These are phyloP conservation scores for Graptemys geographica DNA, from an alignment of 2,797 vertebrate species.

Conservation along the genomic window DNA sequence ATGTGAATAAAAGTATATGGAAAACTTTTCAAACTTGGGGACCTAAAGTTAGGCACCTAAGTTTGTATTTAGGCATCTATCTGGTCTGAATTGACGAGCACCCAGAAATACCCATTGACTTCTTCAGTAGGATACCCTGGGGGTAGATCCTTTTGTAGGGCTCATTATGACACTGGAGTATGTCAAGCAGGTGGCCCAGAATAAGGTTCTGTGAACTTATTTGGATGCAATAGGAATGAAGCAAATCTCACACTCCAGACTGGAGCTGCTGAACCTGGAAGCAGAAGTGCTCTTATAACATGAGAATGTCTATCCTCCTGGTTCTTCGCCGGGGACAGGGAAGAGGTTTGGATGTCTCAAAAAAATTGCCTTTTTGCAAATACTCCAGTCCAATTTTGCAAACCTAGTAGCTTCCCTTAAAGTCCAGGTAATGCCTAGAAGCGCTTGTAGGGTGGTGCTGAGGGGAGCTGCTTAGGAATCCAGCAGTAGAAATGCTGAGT, in stretches of 20 bases:
- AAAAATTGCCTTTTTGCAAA: neutral
- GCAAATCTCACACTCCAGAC: neutral
- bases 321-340: neutral
- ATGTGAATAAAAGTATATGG: neutral
- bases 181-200: neutral
- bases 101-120: fast-evolving
- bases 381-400: neutral
- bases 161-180: fast-evolving
- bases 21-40: neutral
- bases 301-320: neutral
- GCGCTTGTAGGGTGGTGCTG: neutral
- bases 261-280: fast-evolving
- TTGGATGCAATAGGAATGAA: fast-evolving
- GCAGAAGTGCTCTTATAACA: neutral
- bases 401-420: neutral
- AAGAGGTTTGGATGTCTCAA: neutral
- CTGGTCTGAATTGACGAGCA: neutral
- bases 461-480: neutral
- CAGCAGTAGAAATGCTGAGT: neutral
- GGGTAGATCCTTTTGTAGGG: neutral
- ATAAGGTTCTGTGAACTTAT: fast-evolving
- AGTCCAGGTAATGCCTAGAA: neutral
- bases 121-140: fast-evolving
- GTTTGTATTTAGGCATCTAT: fast-evolving
- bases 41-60: neutral